Evolutionary conservation across 2,797 vertebrate species (phyloP), one percentile per base, ranked within the genome.

Genomic region (Podarcis lilfordi): DNA sequence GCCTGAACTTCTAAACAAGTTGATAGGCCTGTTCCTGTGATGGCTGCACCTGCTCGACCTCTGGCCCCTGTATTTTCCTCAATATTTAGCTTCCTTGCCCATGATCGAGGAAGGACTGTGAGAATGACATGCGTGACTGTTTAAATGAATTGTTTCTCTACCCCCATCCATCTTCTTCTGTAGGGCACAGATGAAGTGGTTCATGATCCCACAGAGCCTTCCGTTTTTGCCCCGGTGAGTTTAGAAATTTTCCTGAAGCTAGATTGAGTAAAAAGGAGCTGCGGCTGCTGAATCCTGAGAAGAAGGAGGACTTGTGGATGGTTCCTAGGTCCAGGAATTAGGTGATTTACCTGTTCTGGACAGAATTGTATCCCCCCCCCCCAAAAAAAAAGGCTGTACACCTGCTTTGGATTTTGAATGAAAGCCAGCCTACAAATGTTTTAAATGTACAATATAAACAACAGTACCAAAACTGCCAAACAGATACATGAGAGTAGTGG

Each of bases 211-310:
- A 72, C n/a, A 61, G 64, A 71, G 29, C 27, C 80, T 77, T 35
- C 78, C 10, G 21, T 89, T 21, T 89, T 89, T 86, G 84, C 88
- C 69, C 88, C 88, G 4, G 88, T 89, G 80, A 89, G 88, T 81
- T 10, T 10, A 4, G 11, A 66, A 81, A 75, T 40, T 5, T 43
- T 13, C 17, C 45, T 29, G 23, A 29, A 80, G 37, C 35, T 37
- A 32, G 21, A 43, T 21, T 27, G 25, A 13, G n/a, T 81, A 2
- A 35, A 9, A 55, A 68, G 21, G 25, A 37, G 15, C 43, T 19
- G 59, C 59, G 1, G 59, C 17, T 19, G 59, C 61, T 64, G 61
- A 64, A 64, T 23, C 61, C 21, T 7, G 19, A 64, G 17, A 64
- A 64, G 21, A 2, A 19, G 21, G 61, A 23, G 61, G 13, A 0